A percentile compares a stretch with the other conserved stretches of the same genome.
These are phyloP conservation scores for Scaptomyza caliginosa DNA, from an alignment of 2,888 invertebrate species.

Conservation along the genomic window DNA sequence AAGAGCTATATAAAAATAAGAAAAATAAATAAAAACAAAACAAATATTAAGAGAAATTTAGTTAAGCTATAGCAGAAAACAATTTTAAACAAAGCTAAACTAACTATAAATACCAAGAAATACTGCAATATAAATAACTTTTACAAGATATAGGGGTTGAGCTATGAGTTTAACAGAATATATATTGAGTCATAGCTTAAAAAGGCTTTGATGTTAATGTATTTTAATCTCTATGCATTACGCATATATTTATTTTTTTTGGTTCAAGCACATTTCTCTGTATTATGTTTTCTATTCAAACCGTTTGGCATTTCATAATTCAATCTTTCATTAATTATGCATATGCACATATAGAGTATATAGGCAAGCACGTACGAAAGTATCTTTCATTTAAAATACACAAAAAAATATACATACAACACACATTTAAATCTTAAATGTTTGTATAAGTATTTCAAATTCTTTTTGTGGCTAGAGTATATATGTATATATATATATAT, in stretches of 20 bases:
- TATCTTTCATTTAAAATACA: slow-evolving; percentile 41
- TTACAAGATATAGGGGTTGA: not conserved
- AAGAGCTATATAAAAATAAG: slow-evolving; percentile 37
- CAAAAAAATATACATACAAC: slow-evolving; percentile 18
- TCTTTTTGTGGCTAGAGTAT: slow-evolving; percentile 14
- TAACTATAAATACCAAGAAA: not conserved
- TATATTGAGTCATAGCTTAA: not conserved
- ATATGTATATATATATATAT: too few relatives aligned
- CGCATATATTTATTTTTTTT: too few relatives aligned
- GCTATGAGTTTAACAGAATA: not conserved
- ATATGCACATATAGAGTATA: slow-evolving; percentile 16
- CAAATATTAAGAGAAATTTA: slow-evolving; percentile 1
- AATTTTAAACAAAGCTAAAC: not conserved
- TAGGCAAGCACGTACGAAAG: slow-evolving; percentile 31
- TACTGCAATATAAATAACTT: not conserved
- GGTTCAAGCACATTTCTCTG: not conserved
- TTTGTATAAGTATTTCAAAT: slow-evolving; percentile 22
- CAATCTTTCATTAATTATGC: slow-evolving; percentile 26
- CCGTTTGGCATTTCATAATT: not conserved
- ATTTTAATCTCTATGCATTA: not conserved
- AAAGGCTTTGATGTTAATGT: not conserved
- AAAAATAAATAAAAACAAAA: slow-evolving; percentile 9
- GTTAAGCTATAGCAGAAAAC: too few relatives aligned
- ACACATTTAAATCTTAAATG: slow-evolving; percentile 1
- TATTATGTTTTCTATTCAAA: too few relatives aligned